A percentile compares a stretch with the other conserved stretches of the same genome.
Evolutionary conservation across 2,888 invertebrate genomes (phyloP).

Genomic region (Agonum fuliginosum): DNA sequence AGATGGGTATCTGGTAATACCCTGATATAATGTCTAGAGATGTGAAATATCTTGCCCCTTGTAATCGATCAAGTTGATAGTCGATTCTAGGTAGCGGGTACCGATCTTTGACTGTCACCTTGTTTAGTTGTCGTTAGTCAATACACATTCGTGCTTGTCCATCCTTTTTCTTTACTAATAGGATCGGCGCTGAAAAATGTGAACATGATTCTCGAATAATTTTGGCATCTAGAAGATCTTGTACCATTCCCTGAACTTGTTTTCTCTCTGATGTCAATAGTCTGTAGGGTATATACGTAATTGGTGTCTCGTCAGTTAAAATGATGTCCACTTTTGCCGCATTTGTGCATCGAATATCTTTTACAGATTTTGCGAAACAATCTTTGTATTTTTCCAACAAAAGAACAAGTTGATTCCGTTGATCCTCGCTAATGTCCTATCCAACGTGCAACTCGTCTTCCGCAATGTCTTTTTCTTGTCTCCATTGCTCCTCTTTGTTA

Average conservation of each 20-base stretch:
- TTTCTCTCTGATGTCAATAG: conserved; percentile 60
- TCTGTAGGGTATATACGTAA: conserved; percentile 63
- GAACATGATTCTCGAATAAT: conserved; percentile 62
- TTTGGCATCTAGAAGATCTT: conserved; percentile 59
- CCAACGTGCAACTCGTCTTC: background rate
- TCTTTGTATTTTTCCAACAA: conserved; percentile 3
- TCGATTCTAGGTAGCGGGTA: conserved; percentile 65
- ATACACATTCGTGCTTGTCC: conserved; percentile 61
- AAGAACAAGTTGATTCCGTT: background rate
- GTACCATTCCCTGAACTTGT: conserved; percentile 57
- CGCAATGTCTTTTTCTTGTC: background rate
- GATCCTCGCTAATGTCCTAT: background rate
- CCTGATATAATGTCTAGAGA: conserved; percentile 64
- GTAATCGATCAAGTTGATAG: conserved; percentile 63
- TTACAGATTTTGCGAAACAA: background rate
- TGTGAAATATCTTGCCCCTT: conserved; percentile 63
- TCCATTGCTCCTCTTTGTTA: background rate
- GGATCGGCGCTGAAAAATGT: conserved; percentile 59
- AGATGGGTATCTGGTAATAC: conserved; percentile 65
- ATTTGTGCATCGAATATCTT: conserved; percentile 54
- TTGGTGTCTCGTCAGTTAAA: conserved; percentile 52
- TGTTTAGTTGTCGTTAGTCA: conserved; percentile 65
- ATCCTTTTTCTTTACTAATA: conserved; percentile 62
- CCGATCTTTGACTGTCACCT: conserved; percentile 63
- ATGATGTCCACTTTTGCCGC: conserved; percentile 59